Evolutionary conservation across 2,113 vertebrate species (phyloP), one percentile per base, ranked within the genome.

Genomic region (Pelobates fuscus): DNA sequence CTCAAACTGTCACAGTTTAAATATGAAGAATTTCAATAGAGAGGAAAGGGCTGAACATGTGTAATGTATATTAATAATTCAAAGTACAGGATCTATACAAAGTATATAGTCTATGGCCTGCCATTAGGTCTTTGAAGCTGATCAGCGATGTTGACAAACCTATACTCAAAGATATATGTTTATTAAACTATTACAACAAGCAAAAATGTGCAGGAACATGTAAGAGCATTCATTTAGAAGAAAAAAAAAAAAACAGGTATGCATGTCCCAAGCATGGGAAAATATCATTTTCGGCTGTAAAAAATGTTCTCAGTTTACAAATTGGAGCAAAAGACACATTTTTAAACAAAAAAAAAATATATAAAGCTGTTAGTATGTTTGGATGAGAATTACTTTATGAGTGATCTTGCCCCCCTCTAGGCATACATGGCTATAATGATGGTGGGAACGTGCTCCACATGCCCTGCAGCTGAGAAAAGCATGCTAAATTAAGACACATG

Each of bases 1-100:
- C 27, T 65, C 49, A 58, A 62, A 21, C 70, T 72, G 60, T 72
- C 70, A 71, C 25, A 32, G 43, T 8, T 54, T 63, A 37, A 44
- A 41, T 25, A 62, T 15, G 24, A 20, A 25, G 27, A n/a, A 62
- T 46, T 18, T 18, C 17, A 44, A 58, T 60, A 11, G 2, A 7
- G 14, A 43, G 12, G 29, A 27, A 8, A 14, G 23, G 29, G 21
- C n/a, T n/a, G 29, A 2, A 29, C 66, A 23, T n/a, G 14, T 58
- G 52, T 20, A 43, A n/a, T 12, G 14, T 49, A 17, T 49, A 4
- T 49, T 49, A 49, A 49, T 49, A 1, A 49, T 49, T 49, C 44
- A 49, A 2, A 17, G 44, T 49, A 18, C 11, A 1, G 44, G 44
- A 18, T 49, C 44, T 55, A 10, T 55, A 23, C 52, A 55, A 55